Base-by-base conservation (phyloP, 23 tunicate genomes). In the Ciona savignyi region DNA sequence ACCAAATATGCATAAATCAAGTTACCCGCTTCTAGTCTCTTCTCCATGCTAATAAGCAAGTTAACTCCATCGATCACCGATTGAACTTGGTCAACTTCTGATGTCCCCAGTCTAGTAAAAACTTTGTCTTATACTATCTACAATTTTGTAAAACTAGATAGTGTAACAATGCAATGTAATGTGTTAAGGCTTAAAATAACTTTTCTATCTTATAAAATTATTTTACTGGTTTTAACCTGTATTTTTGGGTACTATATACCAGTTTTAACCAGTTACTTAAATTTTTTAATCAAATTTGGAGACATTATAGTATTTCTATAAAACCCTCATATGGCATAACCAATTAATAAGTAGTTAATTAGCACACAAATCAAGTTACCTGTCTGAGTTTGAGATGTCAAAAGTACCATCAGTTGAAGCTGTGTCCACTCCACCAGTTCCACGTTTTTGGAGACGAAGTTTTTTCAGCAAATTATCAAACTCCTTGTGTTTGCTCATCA, bases 71-170 rank as follows among this genome's bases (percentile, higher is more conserved):
- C 95, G 27, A 87, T 49, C 21, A 87, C 95, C 27, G 76, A 66
- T 71, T 87, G 95, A 9, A 87, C 95, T 60, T 77, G 95, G 63
- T 87, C 95, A n/a, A 87, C 95, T 66, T 87, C 95, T 51, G 86
- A 81, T 32, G 83, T 73, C 15, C 95, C 95, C 21, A 87, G 73
- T 35, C 95, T 85, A 0, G 21, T 2, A 35, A 2, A 51, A 48
- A 69, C 21, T n/a, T n/a, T n/a, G n/a, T n/a, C n/a, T n/a, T n/a
- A n/a, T n/a, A n/a, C n/a, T n/a, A n/a, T n/a, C n/a, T n/a, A n/a
- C n/a, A n/a, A n/a, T n/a, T n/a, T n/a, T n/a, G n/a, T n/a, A n/a
- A n/a, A n/a, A n/a, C n/a, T n/a, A n/a, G n/a, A n/a, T n/a, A n/a
- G n/a, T n/a, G n/a, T n/a, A n/a, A n/a, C n/a, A n/a, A n/a, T n/a